phyloP scores from a whole-genome alignment of 2,797 vertebrate genomes.

The Limnodromus scolopaceus region DNA sequence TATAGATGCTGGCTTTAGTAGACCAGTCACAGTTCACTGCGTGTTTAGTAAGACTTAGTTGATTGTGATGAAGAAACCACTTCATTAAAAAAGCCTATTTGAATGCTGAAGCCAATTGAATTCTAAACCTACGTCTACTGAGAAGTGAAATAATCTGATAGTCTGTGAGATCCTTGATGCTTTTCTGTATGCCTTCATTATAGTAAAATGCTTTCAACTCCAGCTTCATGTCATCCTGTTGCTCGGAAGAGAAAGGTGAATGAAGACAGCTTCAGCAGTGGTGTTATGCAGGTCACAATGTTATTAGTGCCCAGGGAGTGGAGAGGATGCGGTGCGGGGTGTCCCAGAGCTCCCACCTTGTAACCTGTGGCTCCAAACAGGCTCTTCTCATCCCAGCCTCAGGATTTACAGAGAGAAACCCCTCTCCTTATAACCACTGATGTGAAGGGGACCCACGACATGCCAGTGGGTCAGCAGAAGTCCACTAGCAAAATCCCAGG shows the following conservation, averaged over 20 bases:
- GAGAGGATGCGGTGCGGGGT: not conserved
- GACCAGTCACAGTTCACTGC: not conserved
- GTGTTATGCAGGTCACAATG: fast-evolving
- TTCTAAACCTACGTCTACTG: not conserved
- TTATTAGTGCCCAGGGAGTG: not conserved
- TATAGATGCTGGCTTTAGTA: slow-evolving; percentile 21
- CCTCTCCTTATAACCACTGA: not conserved
- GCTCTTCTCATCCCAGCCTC: not conserved
- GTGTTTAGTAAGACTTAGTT: not conserved
- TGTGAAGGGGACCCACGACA: not conserved
- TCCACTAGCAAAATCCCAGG: not conserved
- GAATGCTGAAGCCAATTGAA: not conserved
- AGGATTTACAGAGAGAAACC: not conserved
- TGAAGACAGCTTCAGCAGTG: not conserved
- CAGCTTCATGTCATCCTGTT: not conserved
- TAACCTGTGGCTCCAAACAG: not conserved
- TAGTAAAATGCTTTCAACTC: not conserved
- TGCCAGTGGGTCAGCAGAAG: not conserved
- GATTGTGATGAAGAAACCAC: not conserved
- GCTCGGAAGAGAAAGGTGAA: not conserved
- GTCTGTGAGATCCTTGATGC: not conserved
- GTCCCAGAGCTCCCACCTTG: not conserved
- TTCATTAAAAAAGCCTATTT: not conserved
- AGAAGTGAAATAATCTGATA: not conserved
- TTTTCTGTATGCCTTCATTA: not conserved